Conservation (phyloP, 2,888 invertebrate species). For the Habroteleia sp. region DNA sequence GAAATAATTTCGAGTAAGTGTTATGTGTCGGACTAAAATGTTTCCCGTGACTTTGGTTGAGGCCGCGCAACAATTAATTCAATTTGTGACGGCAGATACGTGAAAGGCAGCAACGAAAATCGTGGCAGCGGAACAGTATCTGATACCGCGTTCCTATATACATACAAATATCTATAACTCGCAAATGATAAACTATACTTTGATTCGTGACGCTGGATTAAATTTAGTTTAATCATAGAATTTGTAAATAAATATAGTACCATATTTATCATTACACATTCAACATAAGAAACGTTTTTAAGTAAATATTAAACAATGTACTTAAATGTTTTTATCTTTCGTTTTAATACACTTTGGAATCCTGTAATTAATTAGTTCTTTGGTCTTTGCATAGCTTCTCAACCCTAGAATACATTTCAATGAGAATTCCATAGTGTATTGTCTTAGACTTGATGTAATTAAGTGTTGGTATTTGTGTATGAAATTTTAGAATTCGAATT, state of each 20-base stretch:
- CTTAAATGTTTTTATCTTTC: slow-evolving; percentile 17
- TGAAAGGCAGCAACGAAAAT: slow-evolving; percentile 46
- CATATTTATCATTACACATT: slow-evolving; percentile 7
- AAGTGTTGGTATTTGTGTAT: slow-evolving; percentile 37
- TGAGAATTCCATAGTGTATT: slow-evolving; percentile 2
- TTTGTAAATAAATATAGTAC: slow-evolving; percentile 8
- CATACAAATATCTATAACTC: slow-evolving; percentile 1
- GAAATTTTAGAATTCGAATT: slow-evolving; percentile 11
- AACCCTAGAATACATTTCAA: neutral
- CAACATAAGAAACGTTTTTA: slow-evolving; percentile 1
- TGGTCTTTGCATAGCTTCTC: slow-evolving; percentile 1
- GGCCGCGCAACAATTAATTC: slow-evolving; percentile 25
- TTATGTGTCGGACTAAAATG: slow-evolving; percentile 28
- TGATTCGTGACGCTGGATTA: neutral
- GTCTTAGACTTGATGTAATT: slow-evolving; percentile 16
- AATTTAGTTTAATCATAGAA: slow-evolving; percentile 6
- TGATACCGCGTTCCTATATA: slow-evolving; percentile 45
- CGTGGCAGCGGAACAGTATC: slow-evolving; percentile 43
- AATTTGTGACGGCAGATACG: slow-evolving; percentile 49
- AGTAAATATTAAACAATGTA: neutral
- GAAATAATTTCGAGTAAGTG: slow-evolving; percentile 24
- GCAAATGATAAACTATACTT: slow-evolving; percentile 4
- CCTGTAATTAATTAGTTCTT: slow-evolving; percentile 7
- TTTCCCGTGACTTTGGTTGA: slow-evolving; percentile 20
- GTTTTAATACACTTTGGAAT: slow-evolving; percentile 14